A percentile compares a stretch with the other conserved stretches of the same genome.
These are phyloP conservation scores for Hiodon tergisus DNA, from an alignment of 2,113 vertebrate genomes.

Conservation along the genomic window DNA sequence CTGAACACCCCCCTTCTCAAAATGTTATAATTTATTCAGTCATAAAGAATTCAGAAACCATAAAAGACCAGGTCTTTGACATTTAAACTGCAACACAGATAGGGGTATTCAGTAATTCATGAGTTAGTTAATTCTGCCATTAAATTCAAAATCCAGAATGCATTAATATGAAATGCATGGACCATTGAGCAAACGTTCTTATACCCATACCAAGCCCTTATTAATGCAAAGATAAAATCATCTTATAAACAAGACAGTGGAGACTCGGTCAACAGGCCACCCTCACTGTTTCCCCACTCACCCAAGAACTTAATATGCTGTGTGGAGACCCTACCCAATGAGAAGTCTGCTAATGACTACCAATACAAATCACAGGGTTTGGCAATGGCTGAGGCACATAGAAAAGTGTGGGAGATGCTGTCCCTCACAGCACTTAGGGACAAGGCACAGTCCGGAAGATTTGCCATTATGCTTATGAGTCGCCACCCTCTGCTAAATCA, in stretches of 20 bases:
- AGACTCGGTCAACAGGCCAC: background rate
- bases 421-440: too few relatives aligned
- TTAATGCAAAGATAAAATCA: background rate
- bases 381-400: background rate
- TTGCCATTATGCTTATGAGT: background rate
- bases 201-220: background rate
- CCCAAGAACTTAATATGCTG: too few relatives aligned
- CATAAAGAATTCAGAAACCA: background rate
- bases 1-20: too few relatives aligned
- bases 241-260: background rate
- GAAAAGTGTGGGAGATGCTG: too few relatives aligned
- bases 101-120: conserved; percentile 13
- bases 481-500: background rate
- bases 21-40: too few relatives aligned
- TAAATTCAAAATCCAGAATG: background rate
- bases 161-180: conserved; percentile 7
- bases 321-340: background rate
- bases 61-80: conserved; percentile 4
- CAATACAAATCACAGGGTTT: background rate
- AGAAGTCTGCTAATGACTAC: background rate
- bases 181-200: background rate
- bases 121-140: conserved; percentile 10
- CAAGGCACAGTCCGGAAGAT: background rate
- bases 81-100: background rate
- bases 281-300: background rate